Evolutionary conservation across 2,888 invertebrate species (phyloP).

Genomic region (Tiliacea citrago): DNA sequence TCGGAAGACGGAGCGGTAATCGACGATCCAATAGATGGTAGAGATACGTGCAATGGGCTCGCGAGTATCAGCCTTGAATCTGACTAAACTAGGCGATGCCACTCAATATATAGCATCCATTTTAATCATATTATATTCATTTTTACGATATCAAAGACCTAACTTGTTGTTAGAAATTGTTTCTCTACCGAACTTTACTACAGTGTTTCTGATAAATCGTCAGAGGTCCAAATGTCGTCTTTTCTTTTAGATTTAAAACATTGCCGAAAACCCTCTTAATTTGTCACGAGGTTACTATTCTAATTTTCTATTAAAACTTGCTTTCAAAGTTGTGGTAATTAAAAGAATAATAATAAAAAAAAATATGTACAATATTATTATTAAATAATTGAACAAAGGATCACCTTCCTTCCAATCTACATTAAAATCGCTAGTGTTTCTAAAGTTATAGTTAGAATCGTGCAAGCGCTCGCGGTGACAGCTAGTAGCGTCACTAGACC

Average conservation of each 20-base stretch:
- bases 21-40: conserved; percentile 55
- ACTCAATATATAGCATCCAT: conserved; percentile 1
- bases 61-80: conserved; percentile 24
- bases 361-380: too few species aligned
- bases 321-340: not conserved
- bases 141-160: not conserved
- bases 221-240: not conserved
- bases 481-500: conserved; percentile 70
- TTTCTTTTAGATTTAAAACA: not conserved
- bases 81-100: conserved; percentile 31
- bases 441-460: conserved; percentile 54
- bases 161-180: not conserved
- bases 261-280: not conserved
- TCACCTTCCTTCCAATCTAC: conserved; percentile 16
- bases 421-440: conserved; percentile 42
- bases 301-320: not conserved
- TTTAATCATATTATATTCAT: not conserved
- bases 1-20: conserved; percentile 50
- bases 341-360: too few species aligned
- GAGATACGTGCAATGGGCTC: conserved; percentile 32
- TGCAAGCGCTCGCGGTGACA: conserved; percentile 66
- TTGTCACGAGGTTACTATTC: not conserved
- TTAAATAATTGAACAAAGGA: not conserved
- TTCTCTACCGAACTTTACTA: not conserved
- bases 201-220: not conserved